Evolutionary conservation across 2,797 vertebrate genomes (phyloP), one percentile per base, ranked within the genome.

Genomic region (Apodemus agrarius): DNA sequence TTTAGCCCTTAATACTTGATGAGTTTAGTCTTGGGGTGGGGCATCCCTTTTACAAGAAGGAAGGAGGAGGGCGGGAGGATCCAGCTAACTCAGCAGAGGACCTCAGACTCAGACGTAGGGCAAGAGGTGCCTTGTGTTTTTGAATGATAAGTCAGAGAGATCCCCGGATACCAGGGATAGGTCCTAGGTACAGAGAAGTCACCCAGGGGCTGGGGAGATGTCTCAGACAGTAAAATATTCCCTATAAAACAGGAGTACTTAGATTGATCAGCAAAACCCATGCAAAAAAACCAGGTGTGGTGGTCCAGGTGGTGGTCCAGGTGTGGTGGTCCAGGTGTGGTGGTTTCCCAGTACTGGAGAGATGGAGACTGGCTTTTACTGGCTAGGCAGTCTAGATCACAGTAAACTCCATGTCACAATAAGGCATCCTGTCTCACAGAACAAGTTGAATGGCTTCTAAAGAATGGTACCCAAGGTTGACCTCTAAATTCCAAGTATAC

Each of bases 21-120:
- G 46, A 86, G 21, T 21, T 34, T 54, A 24, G 29, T 72, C 46
- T n/a, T n/a, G 65, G 7, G 17, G 10, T 31, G 6, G 5, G 24
- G 11, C 6, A 1, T 86, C 4, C 59, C 40, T 29, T 49, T 67
- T 34, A 85, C 43, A 21, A 34, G 63, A n/a, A 86, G 61, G 52
- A 37, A 88, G 19, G n/a, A 3, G 1, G 24, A 31, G 52, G 24
- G 1, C 75, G 22, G 19, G 57, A 43, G 76, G 40, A n/a, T 16
- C 17, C 19, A 14, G n/a, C 13, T 3, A 31, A 74, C 3, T 0
- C 0, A 8, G 9, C 1, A 34, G 85, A n/a, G n/a, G 24, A 61
- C 4, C 4, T 86, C 52, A 17, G 0, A 11, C 31, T 19, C 22
- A 17, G 19, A 29, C n/a, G 13, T 21, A 37, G 46, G 13, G 9